Percentiles rank a stretch among this genome's conserved stretches.
phyloP scores from a whole-genome alignment of 1,140 invertebrate genomes.

The Leptestheria dahalacensis region DNA sequence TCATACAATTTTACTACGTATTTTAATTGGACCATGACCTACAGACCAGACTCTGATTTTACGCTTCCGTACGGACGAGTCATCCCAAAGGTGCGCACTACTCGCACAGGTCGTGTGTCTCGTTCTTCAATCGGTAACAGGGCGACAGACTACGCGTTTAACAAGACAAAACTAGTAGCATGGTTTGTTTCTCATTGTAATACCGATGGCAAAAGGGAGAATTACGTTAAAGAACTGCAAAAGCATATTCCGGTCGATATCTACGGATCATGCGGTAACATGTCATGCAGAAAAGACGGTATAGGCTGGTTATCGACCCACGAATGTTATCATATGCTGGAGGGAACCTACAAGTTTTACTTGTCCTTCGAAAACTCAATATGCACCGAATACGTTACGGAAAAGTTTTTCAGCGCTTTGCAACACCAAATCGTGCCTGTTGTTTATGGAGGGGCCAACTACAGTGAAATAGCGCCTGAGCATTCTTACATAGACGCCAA shows the following conservation, averaged over 20 bases:
- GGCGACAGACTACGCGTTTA: too few relatives aligned
- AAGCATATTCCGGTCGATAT: constrained; percentile 36
- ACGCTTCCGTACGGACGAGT: too few relatives aligned
- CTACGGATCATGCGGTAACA: constrained; percentile 33
- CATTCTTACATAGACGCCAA: neutral
- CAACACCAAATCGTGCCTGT: constrained; percentile 24
- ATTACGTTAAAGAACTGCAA: constrained; percentile 24
- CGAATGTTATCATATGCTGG: constrained; percentile 75
- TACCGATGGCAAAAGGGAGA: neutral
- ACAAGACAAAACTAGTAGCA: neutral
- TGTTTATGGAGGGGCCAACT: constrained; percentile 24
- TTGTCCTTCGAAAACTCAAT: constrained; percentile 33
- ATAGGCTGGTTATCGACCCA: neutral
- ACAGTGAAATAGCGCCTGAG: neutral
- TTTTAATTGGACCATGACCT: too few relatives aligned
- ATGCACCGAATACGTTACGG: constrained; percentile 33
- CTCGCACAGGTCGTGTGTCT: too few relatives aligned
- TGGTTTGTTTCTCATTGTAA: constrained; percentile 1
- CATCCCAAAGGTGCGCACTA: too few relatives aligned
- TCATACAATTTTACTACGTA: too few relatives aligned
- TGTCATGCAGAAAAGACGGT: constrained; percentile 14
- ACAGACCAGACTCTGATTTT: too few relatives aligned
- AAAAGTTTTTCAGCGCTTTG: constrained; percentile 28
- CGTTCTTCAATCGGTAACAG: too few relatives aligned
- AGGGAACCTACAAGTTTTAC: constrained; percentile 33